These are phyloP conservation scores for Heliconius sara DNA, from an alignment of 2,888 invertebrate species.

Conservation along the genomic window DNA sequence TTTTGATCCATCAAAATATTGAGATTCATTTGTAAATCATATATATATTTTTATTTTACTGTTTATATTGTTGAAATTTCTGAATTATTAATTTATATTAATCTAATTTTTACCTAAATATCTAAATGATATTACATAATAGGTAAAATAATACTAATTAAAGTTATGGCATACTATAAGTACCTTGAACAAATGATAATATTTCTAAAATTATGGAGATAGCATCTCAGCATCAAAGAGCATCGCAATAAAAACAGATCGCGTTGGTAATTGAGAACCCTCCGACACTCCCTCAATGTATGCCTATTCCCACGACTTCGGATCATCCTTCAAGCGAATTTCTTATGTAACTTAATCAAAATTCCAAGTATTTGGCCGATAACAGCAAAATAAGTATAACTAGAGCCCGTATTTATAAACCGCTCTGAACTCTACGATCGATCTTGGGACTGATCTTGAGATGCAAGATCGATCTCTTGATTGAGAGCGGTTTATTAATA, in stretches of 20 bases:
- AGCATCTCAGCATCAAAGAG: constrained; percentile 63
- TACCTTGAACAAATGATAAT: neutral
- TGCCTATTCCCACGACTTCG: constrained; percentile 75
- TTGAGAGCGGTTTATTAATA: no score
- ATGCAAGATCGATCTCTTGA: no score
- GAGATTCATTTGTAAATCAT: neutral
- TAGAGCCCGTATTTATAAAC: neutral
- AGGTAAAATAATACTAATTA: neutral
- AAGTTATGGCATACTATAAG: neutral
- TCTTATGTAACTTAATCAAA: constrained; percentile 71
- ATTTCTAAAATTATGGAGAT: constrained; percentile 49
- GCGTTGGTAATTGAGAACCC: constrained; percentile 72
- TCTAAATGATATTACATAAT: neutral
- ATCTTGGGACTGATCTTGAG: no score
- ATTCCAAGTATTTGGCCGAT: constrained; percentile 53
- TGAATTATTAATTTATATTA: neutral
- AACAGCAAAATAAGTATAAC: constrained; percentile 38
- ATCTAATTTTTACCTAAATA: neutral
- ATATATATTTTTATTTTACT: neutral
- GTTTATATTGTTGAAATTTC: no score
- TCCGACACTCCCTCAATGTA: constrained; percentile 79
- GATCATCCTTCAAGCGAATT: constrained; percentile 58
- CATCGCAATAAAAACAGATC: constrained; percentile 74
- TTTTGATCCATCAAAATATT: neutral
- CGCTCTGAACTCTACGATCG: no score